Conservation (phyloP, 2,113 vertebrate species). For the Rallus limicola region DNA sequence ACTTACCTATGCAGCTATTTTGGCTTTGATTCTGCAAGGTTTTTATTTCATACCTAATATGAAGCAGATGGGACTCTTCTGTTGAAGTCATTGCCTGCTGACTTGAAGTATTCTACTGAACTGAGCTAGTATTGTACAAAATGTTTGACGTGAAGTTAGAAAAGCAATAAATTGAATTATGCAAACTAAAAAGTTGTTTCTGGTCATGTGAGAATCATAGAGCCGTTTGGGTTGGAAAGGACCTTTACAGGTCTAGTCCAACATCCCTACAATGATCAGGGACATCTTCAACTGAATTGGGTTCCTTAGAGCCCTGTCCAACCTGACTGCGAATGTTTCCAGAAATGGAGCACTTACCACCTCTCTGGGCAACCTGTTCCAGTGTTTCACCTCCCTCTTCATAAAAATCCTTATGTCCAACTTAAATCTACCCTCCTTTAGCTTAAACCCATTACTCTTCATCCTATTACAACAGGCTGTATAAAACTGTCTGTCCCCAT, state of each 20-base stretch:
- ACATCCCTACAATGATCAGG: not conserved
- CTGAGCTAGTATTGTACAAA: not conserved
- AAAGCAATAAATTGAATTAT: not conserved
- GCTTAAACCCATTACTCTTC: not conserved
- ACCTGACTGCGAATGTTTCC: not conserved
- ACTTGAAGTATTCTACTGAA: slow-evolving; percentile 2
- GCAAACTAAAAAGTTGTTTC: not conserved
- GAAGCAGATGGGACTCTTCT: slow-evolving; percentile 4
- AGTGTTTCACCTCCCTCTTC: not conserved
- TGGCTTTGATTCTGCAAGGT: not conserved
- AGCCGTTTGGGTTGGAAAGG: not conserved
- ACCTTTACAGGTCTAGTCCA: not conserved
- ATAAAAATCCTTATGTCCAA: not conserved
- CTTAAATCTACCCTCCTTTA: not conserved
- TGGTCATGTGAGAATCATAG: not conserved
- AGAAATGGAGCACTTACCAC: not conserved
- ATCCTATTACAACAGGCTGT: not conserved
- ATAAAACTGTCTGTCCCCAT: not conserved
- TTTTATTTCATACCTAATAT: slow-evolving; percentile 6
- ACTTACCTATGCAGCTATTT: not conserved
- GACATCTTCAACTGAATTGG: not conserved
- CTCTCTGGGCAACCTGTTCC: not conserved
- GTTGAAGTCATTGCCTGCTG: slow-evolving; percentile 5
- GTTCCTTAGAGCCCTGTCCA: not conserved
- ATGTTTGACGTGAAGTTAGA: not conserved